A percentile compares a stretch with the other conserved stretches of the same genome.
phyloP scores from a whole-genome alignment of 1,140 invertebrate genomes.

The Cotesia vestalis region DNA sequence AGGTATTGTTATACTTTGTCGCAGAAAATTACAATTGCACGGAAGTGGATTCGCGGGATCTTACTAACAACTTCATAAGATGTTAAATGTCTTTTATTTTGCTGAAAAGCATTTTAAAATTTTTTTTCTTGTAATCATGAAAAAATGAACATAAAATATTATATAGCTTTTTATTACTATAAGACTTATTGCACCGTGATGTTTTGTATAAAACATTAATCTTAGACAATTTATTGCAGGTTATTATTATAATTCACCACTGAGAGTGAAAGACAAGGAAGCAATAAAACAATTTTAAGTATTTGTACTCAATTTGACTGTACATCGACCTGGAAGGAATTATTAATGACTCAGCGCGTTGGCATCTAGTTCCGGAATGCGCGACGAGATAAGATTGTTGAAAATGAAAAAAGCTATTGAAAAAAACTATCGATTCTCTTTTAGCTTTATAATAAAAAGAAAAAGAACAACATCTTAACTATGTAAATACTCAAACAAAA shows the following conservation, averaged over 20 bases:
- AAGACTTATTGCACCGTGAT: conserved; percentile 3
- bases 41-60: too few relatives aligned
- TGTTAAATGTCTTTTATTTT: background rate
- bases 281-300: conserved; percentile 17
- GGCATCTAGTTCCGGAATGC: conserved; percentile 12
- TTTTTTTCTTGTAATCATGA: background rate
- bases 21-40: conserved; percentile 8
- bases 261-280: too few relatives aligned
- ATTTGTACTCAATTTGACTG: conserved; percentile 27
- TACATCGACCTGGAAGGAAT: conserved; percentile 33
- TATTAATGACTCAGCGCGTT: conserved; percentile 27
- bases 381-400: background rate
- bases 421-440: conserved; percentile 1
- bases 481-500: too few relatives aligned
- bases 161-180: background rate
- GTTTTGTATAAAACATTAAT: background rate
- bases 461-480: background rate
- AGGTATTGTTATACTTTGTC: background rate
- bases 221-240: background rate
- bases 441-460: background rate
- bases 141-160: background rate
- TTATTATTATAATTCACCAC: background rate
- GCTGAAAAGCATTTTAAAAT: background rate
- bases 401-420: conserved; percentile 1
- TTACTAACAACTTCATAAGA: background rate